phyloP scores from a whole-genome alignment of 2,113 vertebrate genomes.

The Climacteris rufus region DNA sequence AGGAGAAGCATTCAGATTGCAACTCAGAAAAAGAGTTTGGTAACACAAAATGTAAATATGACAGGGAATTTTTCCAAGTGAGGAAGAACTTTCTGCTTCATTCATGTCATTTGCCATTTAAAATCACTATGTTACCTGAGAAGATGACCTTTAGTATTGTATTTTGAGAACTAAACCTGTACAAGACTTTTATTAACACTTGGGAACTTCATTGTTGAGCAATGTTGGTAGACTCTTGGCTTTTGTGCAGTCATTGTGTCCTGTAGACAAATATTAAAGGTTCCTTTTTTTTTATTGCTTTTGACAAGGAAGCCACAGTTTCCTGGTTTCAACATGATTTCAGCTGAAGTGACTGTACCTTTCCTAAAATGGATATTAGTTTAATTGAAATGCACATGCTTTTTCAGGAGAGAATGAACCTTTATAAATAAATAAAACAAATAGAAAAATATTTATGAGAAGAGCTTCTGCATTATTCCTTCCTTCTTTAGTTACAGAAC shows the following conservation, averaged over 20 bases:
- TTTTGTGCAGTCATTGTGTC: not conserved
- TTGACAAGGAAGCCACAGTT: not conserved
- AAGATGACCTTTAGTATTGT: not conserved
- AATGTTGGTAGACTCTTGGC: not conserved
- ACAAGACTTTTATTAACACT: not conserved
- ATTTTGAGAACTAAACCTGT: not conserved
- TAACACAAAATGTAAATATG: not conserved
- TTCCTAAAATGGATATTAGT: not conserved
- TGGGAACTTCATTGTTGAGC: not conserved
- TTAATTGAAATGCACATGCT: not conserved
- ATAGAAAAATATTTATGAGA: not conserved
- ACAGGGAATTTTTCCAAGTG: not conserved
- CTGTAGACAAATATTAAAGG: not conserved
- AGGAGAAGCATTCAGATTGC: not conserved
- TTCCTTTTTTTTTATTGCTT: not conserved
- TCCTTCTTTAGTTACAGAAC: not conserved
- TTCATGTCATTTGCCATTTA: not conserved
- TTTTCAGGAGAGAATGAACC: not conserved
- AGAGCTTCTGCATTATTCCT: not conserved
- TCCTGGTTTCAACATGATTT: not conserved
- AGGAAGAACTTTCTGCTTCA: conserved; percentile 29
- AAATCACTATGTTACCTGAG: not conserved
- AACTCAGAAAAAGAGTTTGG: not conserved
- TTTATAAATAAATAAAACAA: not conserved
- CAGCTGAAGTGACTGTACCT: not conserved